Evolutionary conservation across 2,113 vertebrate species (phyloP).

Genomic region (Syrmaticus mikado): DNA sequence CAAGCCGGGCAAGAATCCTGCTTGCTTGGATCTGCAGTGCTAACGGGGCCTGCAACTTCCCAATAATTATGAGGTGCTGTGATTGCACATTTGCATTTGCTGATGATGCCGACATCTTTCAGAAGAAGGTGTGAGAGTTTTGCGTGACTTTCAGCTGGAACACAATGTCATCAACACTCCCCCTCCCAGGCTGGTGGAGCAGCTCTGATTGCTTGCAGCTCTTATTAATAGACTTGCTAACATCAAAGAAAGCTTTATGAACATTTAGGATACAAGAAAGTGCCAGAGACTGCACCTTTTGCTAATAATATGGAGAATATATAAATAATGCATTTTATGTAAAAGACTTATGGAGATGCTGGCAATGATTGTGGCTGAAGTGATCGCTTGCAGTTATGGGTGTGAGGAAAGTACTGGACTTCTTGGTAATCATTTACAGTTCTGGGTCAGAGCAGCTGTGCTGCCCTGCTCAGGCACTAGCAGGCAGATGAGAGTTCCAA

Average conservation of each 20-base stretch:
- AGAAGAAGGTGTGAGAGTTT: constrained; percentile 33
- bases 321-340: not conserved
- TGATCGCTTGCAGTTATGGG: not conserved
- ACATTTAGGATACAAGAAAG: constrained; percentile 1
- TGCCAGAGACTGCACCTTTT: constrained; percentile 32
- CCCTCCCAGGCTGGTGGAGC: constrained; percentile 18
- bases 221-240: constrained; percentile 68
- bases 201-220: constrained; percentile 42
- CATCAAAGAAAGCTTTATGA: constrained; percentile 59
- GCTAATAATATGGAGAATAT: not conserved
- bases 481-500: not conserved
- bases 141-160: constrained; percentile 65
- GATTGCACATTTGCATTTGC: constrained; percentile 51
- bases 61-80: constrained; percentile 14
- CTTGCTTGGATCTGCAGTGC: not conserved
- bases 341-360: not conserved
- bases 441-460: not conserved
- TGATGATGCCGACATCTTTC: constrained; percentile 20
- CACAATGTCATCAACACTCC: constrained; percentile 39
- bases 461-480: not conserved
- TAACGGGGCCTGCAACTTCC: not conserved
- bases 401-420: not conserved
- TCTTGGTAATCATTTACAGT: not conserved
- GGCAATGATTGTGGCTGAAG: not conserved
- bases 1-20: not conserved